These are phyloP conservation scores for Thalassophryne amazonica DNA, from an alignment of 2,797 vertebrate genomes.

Conservation along the genomic window DNA sequence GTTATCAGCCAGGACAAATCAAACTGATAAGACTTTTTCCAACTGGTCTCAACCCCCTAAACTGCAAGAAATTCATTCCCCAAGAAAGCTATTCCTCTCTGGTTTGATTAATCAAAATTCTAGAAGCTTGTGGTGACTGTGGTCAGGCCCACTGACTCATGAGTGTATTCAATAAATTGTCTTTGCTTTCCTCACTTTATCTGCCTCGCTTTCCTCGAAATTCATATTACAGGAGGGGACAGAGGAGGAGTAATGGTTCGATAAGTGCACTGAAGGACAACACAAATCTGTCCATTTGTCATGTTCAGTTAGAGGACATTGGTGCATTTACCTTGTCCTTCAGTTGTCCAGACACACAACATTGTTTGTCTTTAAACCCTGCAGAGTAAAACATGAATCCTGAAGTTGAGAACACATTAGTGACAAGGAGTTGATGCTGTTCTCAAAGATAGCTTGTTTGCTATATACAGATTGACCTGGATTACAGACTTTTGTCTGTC, in stretches of 20 bases:
- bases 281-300: conserved; percentile 7
- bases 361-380: neutral
- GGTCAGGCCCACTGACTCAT: conserved; percentile 7
- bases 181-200: conserved; percentile 4
- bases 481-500: too few species aligned
- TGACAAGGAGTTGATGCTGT: neutral
- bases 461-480: neutral
- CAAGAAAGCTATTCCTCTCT: neutral
- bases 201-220: too few species aligned
- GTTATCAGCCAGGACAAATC: too few species aligned
- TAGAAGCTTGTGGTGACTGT: neutral
- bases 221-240: neutral
- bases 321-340: neutral
- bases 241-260: neutral
- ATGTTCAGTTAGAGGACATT: neutral
- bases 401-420: neutral
- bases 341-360: neutral
- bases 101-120: conserved; percentile 1
- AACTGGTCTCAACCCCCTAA: conserved; percentile 1
- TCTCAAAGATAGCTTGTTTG: neutral
- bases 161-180: conserved; percentile 4
- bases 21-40: neutral
- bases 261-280: neutral
- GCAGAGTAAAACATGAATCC: neutral
- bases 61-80: conserved; percentile 22